Percentiles rank a stretch among this genome's conserved stretches.
These are phyloP conservation scores for Tipula confusa DNA, from an alignment of 2,888 invertebrate genomes.

Conservation along the genomic window DNA sequence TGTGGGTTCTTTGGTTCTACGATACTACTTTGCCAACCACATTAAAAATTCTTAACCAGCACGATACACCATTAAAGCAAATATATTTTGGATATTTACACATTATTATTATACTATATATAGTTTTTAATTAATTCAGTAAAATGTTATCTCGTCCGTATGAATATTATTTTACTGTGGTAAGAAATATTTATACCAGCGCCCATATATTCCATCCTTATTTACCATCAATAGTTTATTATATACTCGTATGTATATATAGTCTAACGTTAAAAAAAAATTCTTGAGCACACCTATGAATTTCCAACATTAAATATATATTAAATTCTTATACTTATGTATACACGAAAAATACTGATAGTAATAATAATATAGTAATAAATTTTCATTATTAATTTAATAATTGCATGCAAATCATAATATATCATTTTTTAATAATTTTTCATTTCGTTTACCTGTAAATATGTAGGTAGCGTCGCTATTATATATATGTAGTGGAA, in stretches of 20 bases:
- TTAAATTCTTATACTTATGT: background rate
- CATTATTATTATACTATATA: background rate
- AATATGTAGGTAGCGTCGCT: too few species aligned
- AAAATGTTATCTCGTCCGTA: background rate
- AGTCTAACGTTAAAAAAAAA: background rate
- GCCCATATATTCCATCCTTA: background rate
- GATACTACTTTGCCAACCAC: background rate
- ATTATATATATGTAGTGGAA: background rate
- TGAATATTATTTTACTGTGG: too few species aligned
- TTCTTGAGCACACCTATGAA: conserved; percentile 3
- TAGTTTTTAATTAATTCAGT: background rate
- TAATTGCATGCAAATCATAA: conserved; percentile 20
- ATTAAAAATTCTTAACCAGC: background rate
- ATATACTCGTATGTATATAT: background rate
- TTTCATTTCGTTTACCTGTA: too few species aligned
- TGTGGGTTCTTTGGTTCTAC: too few species aligned
- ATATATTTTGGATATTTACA: background rate
- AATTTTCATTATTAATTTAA: conserved; percentile 5
- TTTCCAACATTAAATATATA: background rate
- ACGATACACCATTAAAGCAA: background rate
- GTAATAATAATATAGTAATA: background rate
- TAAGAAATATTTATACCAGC: background rate
- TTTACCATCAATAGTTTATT: background rate
- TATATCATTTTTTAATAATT: background rate
- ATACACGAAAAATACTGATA: background rate